phyloP scores from a whole-genome alignment of 1,140 invertebrate genomes.

The Drosophila rhopaloa region DNA sequence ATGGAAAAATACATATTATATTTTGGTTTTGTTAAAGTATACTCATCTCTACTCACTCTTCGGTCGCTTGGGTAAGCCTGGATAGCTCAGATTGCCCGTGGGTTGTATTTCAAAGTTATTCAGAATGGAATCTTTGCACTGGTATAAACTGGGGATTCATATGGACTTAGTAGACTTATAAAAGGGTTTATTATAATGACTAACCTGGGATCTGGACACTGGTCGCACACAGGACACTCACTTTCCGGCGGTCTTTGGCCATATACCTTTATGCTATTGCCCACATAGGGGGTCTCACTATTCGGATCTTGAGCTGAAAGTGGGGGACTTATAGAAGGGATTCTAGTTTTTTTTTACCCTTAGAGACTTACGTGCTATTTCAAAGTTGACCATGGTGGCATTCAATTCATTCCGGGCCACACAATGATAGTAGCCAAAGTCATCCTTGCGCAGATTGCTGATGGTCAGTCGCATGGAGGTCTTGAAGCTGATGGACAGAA shows the following conservation, averaged over 20 bases:
- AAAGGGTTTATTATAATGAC: background rate
- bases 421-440: slow-evolving; percentile 92
- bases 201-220: slow-evolving; percentile 86
- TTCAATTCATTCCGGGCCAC: slow-evolving; percentile 93
- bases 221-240: slow-evolving; percentile 86
- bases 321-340: too few species aligned
- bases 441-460: slow-evolving; percentile 87
- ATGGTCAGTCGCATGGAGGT: slow-evolving; percentile 90
- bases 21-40: too few species aligned
- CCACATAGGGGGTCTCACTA: slow-evolving; percentile 80
- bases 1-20: background rate
- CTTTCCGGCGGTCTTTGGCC: slow-evolving; percentile 87
- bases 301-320: slow-evolving; percentile 78
- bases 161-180: background rate
- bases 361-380: slow-evolving; percentile 88
- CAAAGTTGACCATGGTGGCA: slow-evolving; percentile 90
- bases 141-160: slow-evolving; percentile 79
- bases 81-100: slow-evolving; percentile 86
- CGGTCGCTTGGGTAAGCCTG: slow-evolving; percentile 86
- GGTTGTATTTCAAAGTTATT: slow-evolving; percentile 87
- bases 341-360: background rate
- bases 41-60: slow-evolving; percentile 84
- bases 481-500: slow-evolving; percentile 56
- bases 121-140: slow-evolving; percentile 87
- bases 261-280: slow-evolving; percentile 85